Evolutionary conservation across 2,113 vertebrate genomes (phyloP).

Genomic region (Tachycineta bicolor): DNA sequence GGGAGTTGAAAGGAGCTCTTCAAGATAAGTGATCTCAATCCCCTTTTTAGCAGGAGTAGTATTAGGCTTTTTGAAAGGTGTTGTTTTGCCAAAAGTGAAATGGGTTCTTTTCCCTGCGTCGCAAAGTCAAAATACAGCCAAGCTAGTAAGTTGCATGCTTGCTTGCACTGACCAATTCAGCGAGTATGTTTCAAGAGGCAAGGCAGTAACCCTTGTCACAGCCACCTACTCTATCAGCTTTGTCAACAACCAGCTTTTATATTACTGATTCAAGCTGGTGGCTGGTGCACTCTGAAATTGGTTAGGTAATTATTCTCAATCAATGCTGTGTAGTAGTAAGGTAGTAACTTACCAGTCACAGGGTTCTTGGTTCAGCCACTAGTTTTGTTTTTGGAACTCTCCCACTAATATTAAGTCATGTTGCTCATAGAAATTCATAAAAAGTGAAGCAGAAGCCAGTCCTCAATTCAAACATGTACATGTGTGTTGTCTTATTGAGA

Average conservation of each 20-base stretch:
- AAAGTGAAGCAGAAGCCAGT: background rate
- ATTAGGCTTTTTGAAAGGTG: background rate
- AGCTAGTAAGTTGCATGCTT: background rate
- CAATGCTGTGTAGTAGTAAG: background rate
- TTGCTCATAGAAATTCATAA: background rate
- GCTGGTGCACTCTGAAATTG: background rate
- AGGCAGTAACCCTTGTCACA: background rate
- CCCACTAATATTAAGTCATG: background rate
- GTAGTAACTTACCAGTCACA: background rate
- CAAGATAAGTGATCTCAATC: background rate
- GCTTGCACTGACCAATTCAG: background rate
- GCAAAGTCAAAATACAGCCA: background rate
- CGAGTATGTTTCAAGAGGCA: background rate
- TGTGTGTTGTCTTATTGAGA: background rate
- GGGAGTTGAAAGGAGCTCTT: background rate
- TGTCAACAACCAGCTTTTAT: background rate
- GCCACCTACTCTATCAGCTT: background rate
- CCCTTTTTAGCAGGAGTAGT: background rate
- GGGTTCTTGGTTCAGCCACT: background rate
- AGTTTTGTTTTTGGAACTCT: background rate
- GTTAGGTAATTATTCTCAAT: background rate
- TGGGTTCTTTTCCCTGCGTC: background rate
- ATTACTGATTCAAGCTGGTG: background rate
- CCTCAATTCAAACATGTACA: background rate
- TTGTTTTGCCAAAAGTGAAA: background rate